Conservation (phyloP, 1,140 invertebrate genomes). For the Dryas iulia region DNA sequence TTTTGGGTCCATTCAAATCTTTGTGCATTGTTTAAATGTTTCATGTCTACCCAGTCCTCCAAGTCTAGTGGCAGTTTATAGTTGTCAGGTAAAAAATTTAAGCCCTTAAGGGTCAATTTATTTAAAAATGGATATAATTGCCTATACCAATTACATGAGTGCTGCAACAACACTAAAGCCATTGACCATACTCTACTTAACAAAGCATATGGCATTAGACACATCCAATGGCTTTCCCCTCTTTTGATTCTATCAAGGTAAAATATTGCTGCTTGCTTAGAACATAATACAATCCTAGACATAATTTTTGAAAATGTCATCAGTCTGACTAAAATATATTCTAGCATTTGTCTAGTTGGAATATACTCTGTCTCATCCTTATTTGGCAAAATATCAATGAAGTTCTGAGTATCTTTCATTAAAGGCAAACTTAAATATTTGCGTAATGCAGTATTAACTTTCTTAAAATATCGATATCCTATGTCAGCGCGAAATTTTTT, state of each 20-base stretch:
- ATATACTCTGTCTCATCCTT: constrained; percentile 54
- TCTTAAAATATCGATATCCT: constrained; percentile 81
- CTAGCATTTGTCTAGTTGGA: constrained; percentile 82
- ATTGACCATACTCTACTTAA: constrained; percentile 82
- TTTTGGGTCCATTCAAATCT: constrained; percentile 60
- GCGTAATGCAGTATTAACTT: constrained; percentile 79
- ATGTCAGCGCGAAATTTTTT: constrained; percentile 83
- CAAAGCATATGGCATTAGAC: constrained; percentile 79
- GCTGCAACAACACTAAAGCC: constrained; percentile 72
- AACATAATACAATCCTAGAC: constrained; percentile 73
- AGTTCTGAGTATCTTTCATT: constrained; percentile 70
- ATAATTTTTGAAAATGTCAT: constrained; percentile 82
- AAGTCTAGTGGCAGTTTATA: constrained; percentile 77
- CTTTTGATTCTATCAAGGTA: constrained; percentile 78
- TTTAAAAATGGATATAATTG: constrained; percentile 66
- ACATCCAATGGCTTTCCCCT: constrained; percentile 81
- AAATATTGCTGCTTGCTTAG: constrained; percentile 74
- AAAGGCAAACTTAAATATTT: constrained; percentile 79
- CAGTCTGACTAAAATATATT: constrained; percentile 80
- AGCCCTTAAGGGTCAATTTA: constrained; percentile 71
- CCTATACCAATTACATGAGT: constrained; percentile 80
- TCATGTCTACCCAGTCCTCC: constrained; percentile 75
- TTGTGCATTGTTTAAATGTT: constrained; percentile 69
- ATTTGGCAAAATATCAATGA: constrained; percentile 49
- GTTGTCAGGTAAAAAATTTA: constrained; percentile 74